A percentile compares a stretch with the other conserved stretches of the same genome.
These are phyloP conservation scores for Drosophila quadrilineata DNA, from an alignment of 1,140 invertebrate species.

Conservation along the genomic window DNA sequence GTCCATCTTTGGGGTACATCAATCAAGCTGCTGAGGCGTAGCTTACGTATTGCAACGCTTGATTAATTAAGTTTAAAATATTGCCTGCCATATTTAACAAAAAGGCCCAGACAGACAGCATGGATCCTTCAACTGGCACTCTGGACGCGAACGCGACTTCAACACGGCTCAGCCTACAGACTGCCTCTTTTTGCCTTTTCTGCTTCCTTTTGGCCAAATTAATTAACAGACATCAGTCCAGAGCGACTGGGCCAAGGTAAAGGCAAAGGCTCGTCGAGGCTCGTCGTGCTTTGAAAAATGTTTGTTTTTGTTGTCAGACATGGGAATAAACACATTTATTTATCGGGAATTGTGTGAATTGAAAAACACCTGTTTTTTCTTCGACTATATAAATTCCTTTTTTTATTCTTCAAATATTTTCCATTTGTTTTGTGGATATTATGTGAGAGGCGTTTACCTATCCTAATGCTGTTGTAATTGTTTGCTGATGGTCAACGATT, in stretches of 20 bases:
- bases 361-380: constrained; percentile 63
- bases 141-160: no score
- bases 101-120: constrained; percentile 30
- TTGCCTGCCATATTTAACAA: constrained; percentile 68
- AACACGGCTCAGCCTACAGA: no score
- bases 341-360: constrained; percentile 71
- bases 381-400: constrained; percentile 3
- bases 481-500: constrained; percentile 37
- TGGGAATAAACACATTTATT: constrained; percentile 36
- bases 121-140: constrained; percentile 33
- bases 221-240: constrained; percentile 66
- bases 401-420: constrained; percentile 21
- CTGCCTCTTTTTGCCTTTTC: constrained; percentile 5
- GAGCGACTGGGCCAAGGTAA: not conserved
- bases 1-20: constrained; percentile 40
- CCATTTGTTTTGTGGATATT: not conserved
- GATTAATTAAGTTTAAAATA: constrained; percentile 78
- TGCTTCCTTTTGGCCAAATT: constrained; percentile 52
- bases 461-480: constrained; percentile 51
- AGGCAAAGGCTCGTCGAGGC: not conserved
- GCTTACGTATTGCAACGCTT: constrained; percentile 48
- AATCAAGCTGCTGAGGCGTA: constrained; percentile 45
- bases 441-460: constrained; percentile 42
- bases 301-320: constrained; percentile 48
- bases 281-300: constrained; percentile 64